Base-by-base conservation (phyloP, 1,140 invertebrate species). In the Oryctes rhinoceros region DNA sequence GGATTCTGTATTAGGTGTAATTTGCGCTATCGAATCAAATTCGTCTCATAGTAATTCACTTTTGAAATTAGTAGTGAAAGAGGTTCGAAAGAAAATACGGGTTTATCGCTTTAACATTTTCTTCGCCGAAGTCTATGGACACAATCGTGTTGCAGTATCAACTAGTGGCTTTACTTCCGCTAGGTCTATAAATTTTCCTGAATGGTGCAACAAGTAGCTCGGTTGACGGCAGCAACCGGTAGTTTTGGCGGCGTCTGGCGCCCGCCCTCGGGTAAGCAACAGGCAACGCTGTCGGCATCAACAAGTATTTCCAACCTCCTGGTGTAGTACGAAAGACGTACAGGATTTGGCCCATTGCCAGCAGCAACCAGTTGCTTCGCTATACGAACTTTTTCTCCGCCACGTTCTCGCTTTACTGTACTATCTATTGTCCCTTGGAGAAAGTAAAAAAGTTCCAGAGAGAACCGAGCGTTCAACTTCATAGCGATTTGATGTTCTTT, bases 271-370 rank as follows among this genome's bases (percentile, higher is more conserved):
- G 65, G 65, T 37, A 37, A 71, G 65, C 65, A 71, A 71, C 65
- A 71, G 65, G 65, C 65, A 71, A 71, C 35, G 65, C 65, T 37
- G 65, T 71, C 65, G 65, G 65, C 65, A 71, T 71, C 65, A 71
- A 71, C 65, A 71, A 71, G 65, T 71, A 71, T 71, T 13, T 15
- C 65, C 65, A 71, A 24, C 18, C 65, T 24, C 65, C 65, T 71
- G 18, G 65, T 71, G 65, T 71, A 71, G 24, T 71, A 35, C 65
- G 65, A 71, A 37, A 71, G 37, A 37, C 65, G 65, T 35, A 35
- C 65, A 24, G 65, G 65, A 71, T 71, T 71, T 71, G 65, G 65
- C 65, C 65, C 65, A 71, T 71, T 71, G 65, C 65, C 65, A 71
- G 65, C 65, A 71, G 65, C 65, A 71, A 71, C 65, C 65, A 37